Evolutionary conservation across 2,113 vertebrate species (phyloP).

Genomic region (Phrynosoma blainvillii): DNA sequence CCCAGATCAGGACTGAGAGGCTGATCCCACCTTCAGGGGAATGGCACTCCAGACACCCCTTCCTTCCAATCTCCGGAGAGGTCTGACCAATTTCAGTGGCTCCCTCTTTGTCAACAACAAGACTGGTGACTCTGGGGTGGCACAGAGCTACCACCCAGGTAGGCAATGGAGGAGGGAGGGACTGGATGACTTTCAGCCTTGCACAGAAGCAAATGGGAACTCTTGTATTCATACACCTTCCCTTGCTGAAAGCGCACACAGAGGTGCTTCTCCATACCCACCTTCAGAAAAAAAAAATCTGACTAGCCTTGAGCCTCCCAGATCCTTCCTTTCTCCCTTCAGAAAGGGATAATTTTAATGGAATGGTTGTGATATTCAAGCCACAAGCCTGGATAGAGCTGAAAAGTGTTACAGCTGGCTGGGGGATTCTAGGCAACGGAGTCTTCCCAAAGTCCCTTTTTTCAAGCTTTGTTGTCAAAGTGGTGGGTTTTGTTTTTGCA

Average conservation of each 20-base stretch:
- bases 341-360: too few species aligned
- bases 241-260: not conserved
- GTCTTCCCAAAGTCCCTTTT: too few species aligned
- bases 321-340: too few species aligned
- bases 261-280: too few species aligned
- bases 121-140: constrained; percentile 72
- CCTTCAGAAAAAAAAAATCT: too few species aligned
- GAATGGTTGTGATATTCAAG: too few species aligned
- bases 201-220: not conserved
- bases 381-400: too few species aligned
- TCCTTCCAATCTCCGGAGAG: constrained; percentile 76
- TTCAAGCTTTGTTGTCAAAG: too few species aligned
- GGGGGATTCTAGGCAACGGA: too few species aligned
- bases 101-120: constrained; percentile 82
- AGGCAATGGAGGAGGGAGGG: not conserved
- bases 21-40: rapidly evolving
- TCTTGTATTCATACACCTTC: not conserved
- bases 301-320: too few species aligned
- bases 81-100: constrained; percentile 74
- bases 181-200: not conserved
- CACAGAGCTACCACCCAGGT: constrained; percentile 74
- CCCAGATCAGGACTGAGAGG: not conserved
- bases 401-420: too few species aligned
- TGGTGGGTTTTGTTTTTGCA: not conserved
- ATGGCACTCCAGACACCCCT: constrained; percentile 54